Percentiles rank a stretch among this genome's conserved stretches.
Evolutionary conservation across 2,888 invertebrate genomes (phyloP).

Genomic region (Seira musarum): DNA sequence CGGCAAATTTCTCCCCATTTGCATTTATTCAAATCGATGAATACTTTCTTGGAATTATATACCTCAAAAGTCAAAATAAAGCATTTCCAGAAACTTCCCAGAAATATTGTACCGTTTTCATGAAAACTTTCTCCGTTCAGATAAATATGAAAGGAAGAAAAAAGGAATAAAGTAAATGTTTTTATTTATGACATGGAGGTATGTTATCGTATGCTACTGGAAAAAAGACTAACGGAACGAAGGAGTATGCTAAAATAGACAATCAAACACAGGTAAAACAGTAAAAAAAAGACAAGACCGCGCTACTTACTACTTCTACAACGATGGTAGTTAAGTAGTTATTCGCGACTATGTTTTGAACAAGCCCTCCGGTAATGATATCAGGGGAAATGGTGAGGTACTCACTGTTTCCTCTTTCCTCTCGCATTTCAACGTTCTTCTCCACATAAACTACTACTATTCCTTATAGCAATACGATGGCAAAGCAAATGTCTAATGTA

Average conservation of each 20-base stretch:
- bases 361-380: constrained; percentile 49
- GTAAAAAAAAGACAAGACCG: neutral
- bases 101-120: no score
- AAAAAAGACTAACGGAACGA: neutral
- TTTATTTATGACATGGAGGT: no score
- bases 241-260: neutral
- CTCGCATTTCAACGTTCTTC: neutral
- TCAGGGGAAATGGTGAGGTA: constrained; percentile 13
- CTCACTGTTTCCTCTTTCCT: neutral
- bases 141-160: no score
- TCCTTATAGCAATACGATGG: neutral
- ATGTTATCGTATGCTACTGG: neutral
- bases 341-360: constrained; percentile 31
- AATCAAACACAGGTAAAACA: constrained; percentile 9
- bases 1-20: no score
- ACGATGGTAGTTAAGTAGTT: constrained; percentile 21
- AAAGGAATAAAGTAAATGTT: no score
- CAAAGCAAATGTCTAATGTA: neutral
- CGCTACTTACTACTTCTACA: constrained; percentile 3
- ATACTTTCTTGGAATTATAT: no score
- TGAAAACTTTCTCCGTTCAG: no score
- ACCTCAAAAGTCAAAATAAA: no score
- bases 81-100: no score
- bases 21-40: no score
- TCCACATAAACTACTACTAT: neutral